Percentiles rank a stretch among this genome's conserved stretches.
phyloP scores from a whole-genome alignment of 2,888 invertebrate species.

The Aleiodes testaceus region DNA sequence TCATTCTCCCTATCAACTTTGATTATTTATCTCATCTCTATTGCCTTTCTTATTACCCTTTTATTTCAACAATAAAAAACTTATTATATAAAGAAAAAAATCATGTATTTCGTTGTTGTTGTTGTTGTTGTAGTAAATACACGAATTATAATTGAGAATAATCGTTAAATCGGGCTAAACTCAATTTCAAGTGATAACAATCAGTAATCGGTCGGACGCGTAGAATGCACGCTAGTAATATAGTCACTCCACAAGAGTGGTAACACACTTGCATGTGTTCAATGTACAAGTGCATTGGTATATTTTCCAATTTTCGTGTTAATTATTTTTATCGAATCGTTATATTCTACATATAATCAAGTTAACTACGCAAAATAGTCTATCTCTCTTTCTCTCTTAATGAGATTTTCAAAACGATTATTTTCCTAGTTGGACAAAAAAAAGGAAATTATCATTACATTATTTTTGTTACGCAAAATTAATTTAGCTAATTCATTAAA shows the following conservation, averaged over 20 bases:
- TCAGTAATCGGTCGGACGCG: conserved; percentile 37
- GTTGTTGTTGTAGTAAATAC: too few species aligned
- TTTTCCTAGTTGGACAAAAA: background rate
- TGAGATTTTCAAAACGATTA: conserved; percentile 21
- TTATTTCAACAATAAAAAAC: too few species aligned
- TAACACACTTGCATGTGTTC: conserved; percentile 6
- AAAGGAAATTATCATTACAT: background rate
- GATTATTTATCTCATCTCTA: too few species aligned
- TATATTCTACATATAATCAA: conserved; percentile 14
- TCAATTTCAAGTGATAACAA: conserved; percentile 34
- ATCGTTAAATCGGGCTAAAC: conserved; percentile 37
- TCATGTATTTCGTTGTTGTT: background rate
- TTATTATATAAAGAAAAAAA: too few species aligned
- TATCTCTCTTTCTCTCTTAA: conserved; percentile 16
- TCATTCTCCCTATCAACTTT: too few species aligned
- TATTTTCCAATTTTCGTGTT: conserved; percentile 32
- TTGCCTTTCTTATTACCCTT: too few species aligned
- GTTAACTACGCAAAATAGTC: conserved; percentile 12
- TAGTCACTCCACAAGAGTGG: background rate
- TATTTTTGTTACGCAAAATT: background rate
- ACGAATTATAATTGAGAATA: conserved; percentile 31
- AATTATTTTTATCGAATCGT: conserved; percentile 32
- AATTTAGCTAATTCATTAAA: background rate
- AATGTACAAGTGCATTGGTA: conserved; percentile 5
- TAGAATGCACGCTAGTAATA: conserved; percentile 14